Base-by-base conservation (phyloP, 2,888 invertebrate genomes). In the Aporophyla lueneburgensis region DNA sequence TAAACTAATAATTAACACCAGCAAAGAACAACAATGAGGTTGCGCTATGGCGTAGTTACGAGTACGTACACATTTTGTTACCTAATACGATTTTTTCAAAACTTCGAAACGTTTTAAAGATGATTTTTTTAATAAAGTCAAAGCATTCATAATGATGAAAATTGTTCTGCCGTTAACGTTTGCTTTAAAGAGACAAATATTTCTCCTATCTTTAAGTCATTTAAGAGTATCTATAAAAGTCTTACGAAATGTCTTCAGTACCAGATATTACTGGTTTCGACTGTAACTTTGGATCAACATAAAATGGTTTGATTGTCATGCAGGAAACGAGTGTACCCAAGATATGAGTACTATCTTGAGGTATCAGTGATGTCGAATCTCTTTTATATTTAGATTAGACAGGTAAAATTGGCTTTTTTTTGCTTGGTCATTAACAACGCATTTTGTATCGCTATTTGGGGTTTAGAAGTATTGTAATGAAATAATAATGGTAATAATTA, bases 1-100 rank as follows among this genome's bases (percentile, higher is more conserved):
- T 84, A 88, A 86, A 78, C 74, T 67, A 83, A 76, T 79, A 81
- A 88, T 88, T 84, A 86, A 81, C 86, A 79, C 77, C 81, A 76
- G 63, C 77, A 77, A 77, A 76, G 77, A 76, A 83, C 67, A 66
- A 75, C 72, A 73, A 74, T 75, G 56, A 65, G 33, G 66, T 71
- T 53, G 51, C 53, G 49, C 12, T 65, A 61, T 62, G 27, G 54
- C 12, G 40, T 33, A 49, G 21, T 54, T 62, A 53, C n/a, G n/a
- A n/a, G n/a, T n/a, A n/a, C 21, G 21, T 61, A 33, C 33, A 33
- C 3, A 16, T 66, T 21, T 51, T 54, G 40, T 61, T 54, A 78
- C 63, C 58, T 59, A 51, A 56, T 19, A 16, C 3, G 14, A 0
- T 49, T 19, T 59, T 40, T 46, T 53, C 0, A 27, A 19, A 6